phyloP scores from a whole-genome alignment of 2,888 invertebrate species.

The Clunio marinus region DNA sequence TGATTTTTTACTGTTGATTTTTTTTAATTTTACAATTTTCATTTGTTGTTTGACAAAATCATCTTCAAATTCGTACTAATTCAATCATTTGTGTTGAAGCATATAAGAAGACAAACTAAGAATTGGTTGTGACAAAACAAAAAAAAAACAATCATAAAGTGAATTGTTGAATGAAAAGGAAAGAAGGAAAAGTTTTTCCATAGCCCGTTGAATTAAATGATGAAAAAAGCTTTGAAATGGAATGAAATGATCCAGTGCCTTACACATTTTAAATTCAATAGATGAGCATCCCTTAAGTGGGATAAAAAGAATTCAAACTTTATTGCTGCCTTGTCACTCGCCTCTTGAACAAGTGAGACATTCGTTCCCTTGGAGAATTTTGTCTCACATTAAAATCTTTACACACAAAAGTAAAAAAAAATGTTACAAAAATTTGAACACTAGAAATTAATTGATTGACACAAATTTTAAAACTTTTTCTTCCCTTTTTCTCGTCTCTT shows the following conservation, averaged over 20 bases:
- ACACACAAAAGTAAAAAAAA: neutral
- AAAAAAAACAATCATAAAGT: too few species aligned
- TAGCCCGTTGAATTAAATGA: too few species aligned
- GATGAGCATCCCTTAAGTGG: neutral
- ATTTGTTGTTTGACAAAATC: neutral
- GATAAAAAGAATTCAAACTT: slow-evolving; percentile 5
- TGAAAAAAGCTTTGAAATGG: slow-evolving; percentile 2
- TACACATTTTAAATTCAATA: slow-evolving; percentile 11
- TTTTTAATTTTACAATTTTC: neutral
- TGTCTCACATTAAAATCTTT: too few species aligned
- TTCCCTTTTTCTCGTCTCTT: neutral
- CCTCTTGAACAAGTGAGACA: too few species aligned
- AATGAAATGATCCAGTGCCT: slow-evolving; percentile 30
- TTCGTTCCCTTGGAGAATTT: too few species aligned
- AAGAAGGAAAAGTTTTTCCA: too few species aligned
- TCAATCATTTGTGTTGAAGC: neutral
- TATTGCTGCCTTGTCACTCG: slow-evolving; percentile 33
- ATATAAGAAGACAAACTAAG: neutral
- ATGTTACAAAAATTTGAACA: slow-evolving; percentile 12
- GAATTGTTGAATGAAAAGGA: too few species aligned
- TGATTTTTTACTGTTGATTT: neutral
- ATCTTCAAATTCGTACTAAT: neutral
- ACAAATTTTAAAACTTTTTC: slow-evolving; percentile 9
- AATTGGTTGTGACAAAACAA: slow-evolving; percentile 10
- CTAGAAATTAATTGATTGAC: slow-evolving; percentile 14